These are phyloP conservation scores for Gallinago paraguaiae DNA, from an alignment of 2,113 vertebrate species.

Conservation along the genomic window DNA sequence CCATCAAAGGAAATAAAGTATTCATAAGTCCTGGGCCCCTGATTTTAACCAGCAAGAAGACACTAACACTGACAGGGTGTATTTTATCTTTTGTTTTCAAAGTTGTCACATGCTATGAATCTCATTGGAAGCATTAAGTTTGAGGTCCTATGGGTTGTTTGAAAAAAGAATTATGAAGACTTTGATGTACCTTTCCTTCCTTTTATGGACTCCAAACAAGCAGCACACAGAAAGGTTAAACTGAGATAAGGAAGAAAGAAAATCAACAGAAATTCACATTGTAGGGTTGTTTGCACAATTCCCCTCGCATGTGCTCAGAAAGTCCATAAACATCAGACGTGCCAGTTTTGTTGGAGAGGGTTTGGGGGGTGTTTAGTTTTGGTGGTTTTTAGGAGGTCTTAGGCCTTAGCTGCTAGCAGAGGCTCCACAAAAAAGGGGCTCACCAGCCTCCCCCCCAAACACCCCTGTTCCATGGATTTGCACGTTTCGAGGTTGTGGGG, in stretches of 20 bases:
- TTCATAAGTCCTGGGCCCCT: not conserved
- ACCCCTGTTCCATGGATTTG: not conserved
- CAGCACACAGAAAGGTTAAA: not conserved
- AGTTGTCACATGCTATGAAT: not conserved
- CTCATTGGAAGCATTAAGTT: too few species aligned
- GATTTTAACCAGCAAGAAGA: not conserved
- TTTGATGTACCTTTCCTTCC: not conserved
- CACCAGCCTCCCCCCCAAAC: rapidly evolving
- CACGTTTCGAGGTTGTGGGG: not conserved
- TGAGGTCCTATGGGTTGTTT: not conserved
- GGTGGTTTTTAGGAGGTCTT: not conserved
- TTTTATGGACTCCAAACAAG: not conserved
- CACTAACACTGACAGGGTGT: not conserved
- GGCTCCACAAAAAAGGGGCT: not conserved
- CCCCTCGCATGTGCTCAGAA: not conserved
- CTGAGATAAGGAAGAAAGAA: not conserved
- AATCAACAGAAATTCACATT: not conserved
- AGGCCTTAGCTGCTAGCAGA: not conserved
- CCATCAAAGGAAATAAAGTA: not conserved
- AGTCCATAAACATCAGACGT: not conserved
- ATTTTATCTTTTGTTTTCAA: not conserved
- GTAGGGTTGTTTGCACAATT: not conserved
- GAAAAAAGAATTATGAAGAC: not conserved
- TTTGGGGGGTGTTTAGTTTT: not conserved
- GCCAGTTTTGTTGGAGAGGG: not conserved